A percentile compares a stretch with the other conserved stretches of the same genome.
These are phyloP conservation scores for Argyrosomus japonicus DNA, from an alignment of 2,113 vertebrate species.

Conservation along the genomic window DNA sequence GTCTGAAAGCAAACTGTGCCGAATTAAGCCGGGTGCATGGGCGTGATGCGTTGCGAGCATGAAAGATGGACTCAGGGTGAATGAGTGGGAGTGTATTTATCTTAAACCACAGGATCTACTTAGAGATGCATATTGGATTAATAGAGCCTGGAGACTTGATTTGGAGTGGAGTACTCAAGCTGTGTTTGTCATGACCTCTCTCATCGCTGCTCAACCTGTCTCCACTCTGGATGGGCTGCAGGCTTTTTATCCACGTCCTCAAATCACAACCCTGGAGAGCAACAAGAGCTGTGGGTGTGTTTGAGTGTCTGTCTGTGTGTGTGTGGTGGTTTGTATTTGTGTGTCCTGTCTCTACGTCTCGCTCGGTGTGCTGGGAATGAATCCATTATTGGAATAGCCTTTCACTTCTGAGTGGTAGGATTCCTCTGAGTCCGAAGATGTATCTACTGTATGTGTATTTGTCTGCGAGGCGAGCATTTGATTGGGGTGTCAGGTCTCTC, in stretches of 20 bases:
- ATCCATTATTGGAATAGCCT: slow-evolving; percentile 73
- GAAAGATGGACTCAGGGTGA: slow-evolving; percentile 58
- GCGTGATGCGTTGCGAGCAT: slow-evolving; percentile 33
- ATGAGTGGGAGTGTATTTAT: slow-evolving; percentile 68
- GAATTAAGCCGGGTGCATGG: slow-evolving; percentile 43
- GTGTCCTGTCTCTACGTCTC: slow-evolving; percentile 49
- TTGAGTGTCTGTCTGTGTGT: slow-evolving; percentile 7
- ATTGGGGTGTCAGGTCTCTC: slow-evolving; percentile 61
- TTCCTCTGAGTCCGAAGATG: slow-evolving; percentile 41
- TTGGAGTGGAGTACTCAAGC: slow-evolving; percentile 57
- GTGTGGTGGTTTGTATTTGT: slow-evolving; percentile 23
- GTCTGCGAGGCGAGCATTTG: slow-evolving; percentile 49
- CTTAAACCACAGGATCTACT: slow-evolving; percentile 59
- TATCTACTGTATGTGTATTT: slow-evolving; percentile 37
- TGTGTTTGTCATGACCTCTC: slow-evolving; percentile 65
- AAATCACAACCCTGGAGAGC: slow-evolving; percentile 65
- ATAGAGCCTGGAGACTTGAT: slow-evolving; percentile 61
- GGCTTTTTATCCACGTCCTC: slow-evolving; percentile 58
- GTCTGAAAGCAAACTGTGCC: slow-evolving; percentile 25
- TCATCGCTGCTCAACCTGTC: slow-evolving; percentile 49
- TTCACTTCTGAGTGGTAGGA: slow-evolving; percentile 56
- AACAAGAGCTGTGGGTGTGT: slow-evolving; percentile 45
- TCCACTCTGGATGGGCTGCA: slow-evolving; percentile 38
- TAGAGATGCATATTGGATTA: slow-evolving; percentile 68
- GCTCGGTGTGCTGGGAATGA: slow-evolving; percentile 50